Evolutionary conservation across 92 coral and sea anemone species (phyloP).

Genomic region (Actinernus sp.): DNA sequence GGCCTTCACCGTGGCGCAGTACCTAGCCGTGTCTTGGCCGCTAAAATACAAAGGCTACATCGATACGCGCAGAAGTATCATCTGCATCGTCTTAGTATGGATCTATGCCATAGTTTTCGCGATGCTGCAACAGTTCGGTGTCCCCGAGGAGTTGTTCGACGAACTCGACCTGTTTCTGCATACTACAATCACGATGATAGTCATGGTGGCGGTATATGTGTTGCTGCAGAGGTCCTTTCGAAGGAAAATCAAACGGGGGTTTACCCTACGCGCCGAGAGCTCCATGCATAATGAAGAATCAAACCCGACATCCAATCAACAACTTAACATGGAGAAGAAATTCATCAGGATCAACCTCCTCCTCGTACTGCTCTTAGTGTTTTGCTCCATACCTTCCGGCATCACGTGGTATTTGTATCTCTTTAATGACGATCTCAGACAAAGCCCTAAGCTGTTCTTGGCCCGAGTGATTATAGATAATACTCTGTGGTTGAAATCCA

Average conservation of each 20-base stretch:
- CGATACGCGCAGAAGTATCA: conserved; percentile 17
- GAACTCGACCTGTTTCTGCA: conserved; percentile 52
- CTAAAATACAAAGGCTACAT: conserved; percentile 53
- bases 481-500: conserved; percentile 57
- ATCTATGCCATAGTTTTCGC: conserved; percentile 48
- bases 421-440: not conserved
- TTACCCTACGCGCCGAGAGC: conserved; percentile 31
- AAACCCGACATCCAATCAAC: not conserved
- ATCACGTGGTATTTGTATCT: conserved; percentile 46
- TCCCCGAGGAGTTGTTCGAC: conserved; percentile 16
- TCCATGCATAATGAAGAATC: not conserved
- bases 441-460: conserved; percentile 6
- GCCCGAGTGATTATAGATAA: conserved; percentile 43
- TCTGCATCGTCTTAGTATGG: conserved; percentile 48
- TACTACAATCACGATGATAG: conserved; percentile 45
- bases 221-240: conserved; percentile 58
- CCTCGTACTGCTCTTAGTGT: conserved; percentile 38
- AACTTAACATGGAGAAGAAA: conserved; percentile 36
- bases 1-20: conserved; percentile 74
- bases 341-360: conserved; percentile 59
- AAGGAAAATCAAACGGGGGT: conserved; percentile 34
- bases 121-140: conserved; percentile 21
- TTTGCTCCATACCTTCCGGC: conserved; percentile 69
- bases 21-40: conserved; percentile 67
- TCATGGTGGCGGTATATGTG: conserved; percentile 42